Evolutionary conservation across 2,888 invertebrate genomes (phyloP).

Genomic region (Nymphalis c-album): DNA sequence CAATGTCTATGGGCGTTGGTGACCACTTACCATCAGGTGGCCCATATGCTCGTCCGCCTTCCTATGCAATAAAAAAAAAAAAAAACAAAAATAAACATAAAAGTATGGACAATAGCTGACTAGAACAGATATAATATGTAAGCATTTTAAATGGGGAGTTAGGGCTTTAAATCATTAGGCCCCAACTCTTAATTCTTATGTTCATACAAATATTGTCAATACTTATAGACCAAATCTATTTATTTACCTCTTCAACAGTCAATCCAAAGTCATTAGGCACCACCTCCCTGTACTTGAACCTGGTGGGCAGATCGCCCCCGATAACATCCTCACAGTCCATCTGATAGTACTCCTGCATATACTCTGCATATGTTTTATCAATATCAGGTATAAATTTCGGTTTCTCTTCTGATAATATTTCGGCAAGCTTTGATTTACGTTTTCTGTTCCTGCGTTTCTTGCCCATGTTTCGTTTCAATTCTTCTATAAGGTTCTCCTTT

Average conservation of each 20-base stretch:
- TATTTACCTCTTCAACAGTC: conserved; percentile 90
- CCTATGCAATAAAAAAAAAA: no score
- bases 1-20: no score
- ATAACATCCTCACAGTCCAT: conserved; percentile 98
- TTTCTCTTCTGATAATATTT: conserved; percentile 87
- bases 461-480: conserved; percentile 77
- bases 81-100: no score
- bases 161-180: no score
- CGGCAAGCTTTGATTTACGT: conserved; percentile 88
- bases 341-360: conserved; percentile 96
- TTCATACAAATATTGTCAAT: no score
- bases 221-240: background rate
- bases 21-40: no score
- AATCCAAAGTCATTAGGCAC: conserved; percentile 95
- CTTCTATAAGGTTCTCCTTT: conserved; percentile 78
- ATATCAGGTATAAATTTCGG: conserved; percentile 91
- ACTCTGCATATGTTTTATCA: conserved; percentile 89
- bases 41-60: no score
- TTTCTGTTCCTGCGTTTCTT: conserved; percentile 82
- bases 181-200: no score
- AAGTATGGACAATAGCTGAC: no score
- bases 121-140: no score
- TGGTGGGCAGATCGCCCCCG: conserved; percentile 93
- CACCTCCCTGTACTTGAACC: conserved; percentile 95
- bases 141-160: no score